A percentile compares a stretch with the other conserved stretches of the same genome.
These are phyloP conservation scores for Tetramorium alpestre DNA, from an alignment of 1,140 invertebrate species.

Conservation along the genomic window DNA sequence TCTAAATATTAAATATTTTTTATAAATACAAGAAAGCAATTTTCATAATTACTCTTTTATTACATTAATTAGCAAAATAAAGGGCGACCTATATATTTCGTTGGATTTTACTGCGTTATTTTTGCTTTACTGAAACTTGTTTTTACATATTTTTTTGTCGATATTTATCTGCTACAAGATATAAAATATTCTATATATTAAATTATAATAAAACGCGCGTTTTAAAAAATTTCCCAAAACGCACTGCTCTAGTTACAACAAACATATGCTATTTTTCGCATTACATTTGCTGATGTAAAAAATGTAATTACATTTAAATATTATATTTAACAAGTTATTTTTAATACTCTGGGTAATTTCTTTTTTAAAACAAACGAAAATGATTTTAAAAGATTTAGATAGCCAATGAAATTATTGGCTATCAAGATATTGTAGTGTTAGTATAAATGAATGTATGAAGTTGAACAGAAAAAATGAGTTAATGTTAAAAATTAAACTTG, in stretches of 20 bases:
- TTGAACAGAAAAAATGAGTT: neutral
- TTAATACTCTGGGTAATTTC: neutral
- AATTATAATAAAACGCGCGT: neutral
- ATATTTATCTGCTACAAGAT: neutral
- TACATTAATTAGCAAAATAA: neutral
- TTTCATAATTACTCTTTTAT: conserved; percentile 17
- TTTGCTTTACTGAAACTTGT: neutral
- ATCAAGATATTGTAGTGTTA: neutral
- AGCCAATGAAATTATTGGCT: neutral
- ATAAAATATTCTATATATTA: neutral
- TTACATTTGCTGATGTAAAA: neutral
- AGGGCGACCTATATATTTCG: neutral
- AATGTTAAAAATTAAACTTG: neutral
- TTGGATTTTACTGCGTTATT: neutral
- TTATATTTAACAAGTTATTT: neutral
- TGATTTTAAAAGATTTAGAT: neutral
- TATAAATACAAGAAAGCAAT: neutral
- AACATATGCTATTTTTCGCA: neutral
- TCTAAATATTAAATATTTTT: conserved; percentile 6
- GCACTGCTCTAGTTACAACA: neutral
- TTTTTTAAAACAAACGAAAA: neutral
- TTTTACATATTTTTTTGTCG: neutral
- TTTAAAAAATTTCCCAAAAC: neutral
- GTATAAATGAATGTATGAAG: neutral
- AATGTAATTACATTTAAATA: neutral